These are phyloP conservation scores for Falcaria lacertinaria DNA, from an alignment of 2,888 invertebrate genomes.

Conservation along the genomic window DNA sequence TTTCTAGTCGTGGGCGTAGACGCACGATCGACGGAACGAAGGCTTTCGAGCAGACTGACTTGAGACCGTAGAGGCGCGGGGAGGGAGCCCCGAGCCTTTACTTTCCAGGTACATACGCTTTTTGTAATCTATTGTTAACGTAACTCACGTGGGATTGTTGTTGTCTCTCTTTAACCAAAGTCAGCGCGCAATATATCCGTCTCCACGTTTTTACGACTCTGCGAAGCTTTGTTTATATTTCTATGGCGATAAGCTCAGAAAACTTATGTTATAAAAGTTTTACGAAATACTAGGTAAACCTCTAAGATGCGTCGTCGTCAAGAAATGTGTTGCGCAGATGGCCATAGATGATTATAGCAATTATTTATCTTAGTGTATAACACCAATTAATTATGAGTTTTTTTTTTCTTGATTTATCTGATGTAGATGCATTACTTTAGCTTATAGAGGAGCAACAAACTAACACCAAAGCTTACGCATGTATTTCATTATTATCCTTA, in stretches of 20 bases:
- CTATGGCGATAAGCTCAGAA: slow-evolving; percentile 47
- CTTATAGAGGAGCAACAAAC: too few relatives aligned
- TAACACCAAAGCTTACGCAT: too few relatives aligned
- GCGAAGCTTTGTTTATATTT: slow-evolving; percentile 66
- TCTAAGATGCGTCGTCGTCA: slow-evolving; percentile 40
- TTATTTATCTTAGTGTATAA: too few relatives aligned
- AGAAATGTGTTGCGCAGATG: slow-evolving; percentile 46
- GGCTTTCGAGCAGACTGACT: slow-evolving; percentile 58
- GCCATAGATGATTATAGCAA: background rate
- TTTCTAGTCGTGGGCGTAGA: slow-evolving; percentile 9
- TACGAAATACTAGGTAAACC: slow-evolving; percentile 25
- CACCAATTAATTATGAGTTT: too few relatives aligned
- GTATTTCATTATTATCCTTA: too few relatives aligned
- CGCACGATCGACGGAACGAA: slow-evolving; percentile 43
- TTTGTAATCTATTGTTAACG: slow-evolving; percentile 73
- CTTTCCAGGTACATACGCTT: slow-evolving; percentile 70
- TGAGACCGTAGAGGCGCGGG: slow-evolving; percentile 44
- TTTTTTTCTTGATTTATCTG: too few relatives aligned
- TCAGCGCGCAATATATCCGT: slow-evolving; percentile 23
- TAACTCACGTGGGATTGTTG: slow-evolving; percentile 63
- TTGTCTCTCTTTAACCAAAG: slow-evolving; percentile 47
- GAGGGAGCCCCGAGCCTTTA: slow-evolving; percentile 47
- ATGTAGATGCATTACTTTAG: too few relatives aligned
- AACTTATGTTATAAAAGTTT: slow-evolving; percentile 41
- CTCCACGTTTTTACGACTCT: slow-evolving; percentile 34